These are phyloP conservation scores for Furnarius figulus DNA, from an alignment of 2,113 vertebrate genomes.

Conservation along the genomic window DNA sequence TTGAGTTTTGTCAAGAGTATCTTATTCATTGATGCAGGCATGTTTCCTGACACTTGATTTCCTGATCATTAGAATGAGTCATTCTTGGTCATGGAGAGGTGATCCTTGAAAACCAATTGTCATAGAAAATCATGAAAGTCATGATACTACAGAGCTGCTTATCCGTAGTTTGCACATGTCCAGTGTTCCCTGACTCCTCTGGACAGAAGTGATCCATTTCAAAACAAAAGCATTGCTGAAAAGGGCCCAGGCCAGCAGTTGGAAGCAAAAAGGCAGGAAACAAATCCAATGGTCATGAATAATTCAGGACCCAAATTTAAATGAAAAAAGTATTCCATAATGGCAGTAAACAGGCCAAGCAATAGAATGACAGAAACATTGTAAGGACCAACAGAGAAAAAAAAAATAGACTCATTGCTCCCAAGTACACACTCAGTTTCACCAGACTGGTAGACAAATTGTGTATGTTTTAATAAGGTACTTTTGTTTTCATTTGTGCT, in stretches of 20 bases:
- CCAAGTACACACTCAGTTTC: background rate
- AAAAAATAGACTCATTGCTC: background rate
- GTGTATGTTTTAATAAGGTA: background rate
- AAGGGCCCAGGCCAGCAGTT: background rate
- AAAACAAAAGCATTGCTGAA: background rate
- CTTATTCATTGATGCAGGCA: background rate
- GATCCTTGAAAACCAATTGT: background rate
- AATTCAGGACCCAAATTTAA: conserved; percentile 1
- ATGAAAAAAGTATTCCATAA: background rate
- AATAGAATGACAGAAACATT: background rate
- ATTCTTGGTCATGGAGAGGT: background rate
- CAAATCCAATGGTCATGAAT: background rate
- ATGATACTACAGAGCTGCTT: background rate
- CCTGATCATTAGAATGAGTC: background rate
- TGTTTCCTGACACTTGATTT: background rate
- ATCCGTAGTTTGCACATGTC: background rate
- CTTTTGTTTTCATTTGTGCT: background rate
- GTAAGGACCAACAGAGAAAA: background rate
- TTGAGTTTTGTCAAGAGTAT: background rate
- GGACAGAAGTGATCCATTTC: background rate
- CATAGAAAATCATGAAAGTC: background rate
- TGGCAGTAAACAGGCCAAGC: background rate
- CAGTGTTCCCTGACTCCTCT: background rate
- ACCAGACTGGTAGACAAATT: background rate
- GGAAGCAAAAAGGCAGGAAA: background rate